Conservation (phyloP, 2,888 invertebrate genomes). For the Leuctra nigra region DNA sequence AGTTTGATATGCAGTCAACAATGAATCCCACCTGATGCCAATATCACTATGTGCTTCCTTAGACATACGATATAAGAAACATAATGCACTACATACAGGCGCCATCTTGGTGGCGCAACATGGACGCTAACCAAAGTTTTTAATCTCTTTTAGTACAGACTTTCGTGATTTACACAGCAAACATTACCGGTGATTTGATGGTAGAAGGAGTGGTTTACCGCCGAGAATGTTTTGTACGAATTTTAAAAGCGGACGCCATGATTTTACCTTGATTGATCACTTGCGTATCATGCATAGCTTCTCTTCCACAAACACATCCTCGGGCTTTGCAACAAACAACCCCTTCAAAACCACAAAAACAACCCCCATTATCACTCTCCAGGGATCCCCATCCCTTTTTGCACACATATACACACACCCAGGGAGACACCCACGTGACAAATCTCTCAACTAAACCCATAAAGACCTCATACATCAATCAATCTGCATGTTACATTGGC, state of each 20-base stretch:
- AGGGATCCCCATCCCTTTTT: constrained; percentile 16
- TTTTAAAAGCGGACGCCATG: constrained; percentile 14
- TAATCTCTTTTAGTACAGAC: too few species aligned
- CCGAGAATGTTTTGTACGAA: constrained; percentile 10
- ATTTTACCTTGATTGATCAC: constrained; percentile 26
- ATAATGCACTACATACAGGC: too few species aligned
- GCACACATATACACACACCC: too few species aligned
- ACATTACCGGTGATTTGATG: constrained; percentile 6
- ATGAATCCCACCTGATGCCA: too few species aligned
- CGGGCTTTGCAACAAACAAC: constrained; percentile 17
- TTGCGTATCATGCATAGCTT: constrained; percentile 19
- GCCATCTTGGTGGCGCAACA: too few species aligned
- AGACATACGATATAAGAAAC: too few species aligned
- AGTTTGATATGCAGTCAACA: too few species aligned
- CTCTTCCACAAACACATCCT: constrained; percentile 3
- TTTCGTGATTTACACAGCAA: constrained; percentile 7
- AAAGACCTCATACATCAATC: constrained; percentile 26
- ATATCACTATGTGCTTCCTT: too few species aligned
- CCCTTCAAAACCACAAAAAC: constrained; percentile 16
- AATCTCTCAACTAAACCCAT: constrained; percentile 25
- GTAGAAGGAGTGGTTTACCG: not conserved
- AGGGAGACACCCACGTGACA: constrained; percentile 19
- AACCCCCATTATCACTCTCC: constrained; percentile 24
- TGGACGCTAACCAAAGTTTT: too few species aligned
- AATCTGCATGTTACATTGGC: constrained; percentile 17